Base-by-base conservation (phyloP, 2,797 vertebrate genomes). In the Schizopygopsis malacanthus region DNA sequence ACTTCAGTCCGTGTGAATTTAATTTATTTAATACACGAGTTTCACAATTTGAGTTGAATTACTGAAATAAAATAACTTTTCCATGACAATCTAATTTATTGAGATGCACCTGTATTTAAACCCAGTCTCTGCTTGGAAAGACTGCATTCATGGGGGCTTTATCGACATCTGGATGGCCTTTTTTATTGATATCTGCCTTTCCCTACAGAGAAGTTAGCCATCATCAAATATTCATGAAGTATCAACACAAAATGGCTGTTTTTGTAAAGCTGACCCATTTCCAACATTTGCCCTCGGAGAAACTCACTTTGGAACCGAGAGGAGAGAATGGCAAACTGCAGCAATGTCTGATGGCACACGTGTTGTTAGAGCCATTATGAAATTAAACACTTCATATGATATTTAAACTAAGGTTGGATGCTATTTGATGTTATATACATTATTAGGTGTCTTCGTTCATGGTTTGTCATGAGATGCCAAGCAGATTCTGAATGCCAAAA, bases 191-290 rank as follows among this genome's bases (percentile, higher is more conserved):
- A 92, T 92, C 90, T 87, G 80, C 83, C 81, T 91, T 87, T 89
- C 90, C 91, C 88, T 91, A 92, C 91, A 92, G 37, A 91, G 90
- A 92, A 92, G 87, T 90, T 92, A 90, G 90, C 91, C 90, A 88
- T 88, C 92, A 94, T 95, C 86, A 94, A 94, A 94, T 92, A 95
- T 95, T 92, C 90, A 95, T 94, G 90, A 88, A 92, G 90, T 91
- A 94, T 92, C 92, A 94, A 94, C 91, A 94, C 90, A 94, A 92
- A 94, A 94, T 94, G 93, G 92, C 89, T 79, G 84, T 89, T 92
- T 91, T 90, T 92, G 92, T 94, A 92, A 93, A 88, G 88, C 91
- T 95, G 94, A 94, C 94, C 94, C 93, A 95, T 92, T 95, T 95
- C 92, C 88, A 91, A 94, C 90, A 92, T 93, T 91, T 93, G 90